Evolutionary conservation across 2,797 vertebrate species (phyloP).

Genomic region (Synaphobranchus kaupii): DNA sequence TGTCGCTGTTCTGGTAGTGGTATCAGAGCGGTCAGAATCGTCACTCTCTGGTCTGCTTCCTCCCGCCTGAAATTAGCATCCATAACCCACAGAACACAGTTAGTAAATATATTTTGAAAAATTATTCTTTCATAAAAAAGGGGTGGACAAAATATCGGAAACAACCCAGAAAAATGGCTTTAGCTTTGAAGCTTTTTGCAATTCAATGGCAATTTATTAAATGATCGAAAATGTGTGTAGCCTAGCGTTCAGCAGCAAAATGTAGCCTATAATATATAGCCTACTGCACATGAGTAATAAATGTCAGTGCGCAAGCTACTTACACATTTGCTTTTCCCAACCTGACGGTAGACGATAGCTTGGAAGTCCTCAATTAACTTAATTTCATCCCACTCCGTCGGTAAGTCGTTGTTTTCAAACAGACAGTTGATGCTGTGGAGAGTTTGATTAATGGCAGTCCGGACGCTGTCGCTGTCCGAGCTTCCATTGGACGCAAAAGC

Average conservation of each 20-base stretch:
- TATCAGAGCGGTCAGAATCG: neutral
- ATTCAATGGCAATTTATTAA: no score
- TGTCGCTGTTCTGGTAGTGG: conserved; percentile 6
- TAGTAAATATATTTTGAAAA: neutral
- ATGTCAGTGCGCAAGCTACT: neutral
- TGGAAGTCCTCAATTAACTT: conserved; percentile 37
- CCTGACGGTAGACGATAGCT: conserved; percentile 41
- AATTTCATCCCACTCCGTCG: conserved; percentile 24
- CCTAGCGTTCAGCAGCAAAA: neutral
- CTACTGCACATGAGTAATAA: conserved; percentile 26
- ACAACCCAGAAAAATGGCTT: no score
- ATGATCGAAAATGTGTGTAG: no score
- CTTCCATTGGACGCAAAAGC: conserved; percentile 27
- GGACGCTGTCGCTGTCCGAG: no score
- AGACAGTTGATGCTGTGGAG: no score
- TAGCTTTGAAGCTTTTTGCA: no score
- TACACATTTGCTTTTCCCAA: conserved; percentile 46
- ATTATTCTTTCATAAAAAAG: no score
- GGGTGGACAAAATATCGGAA: no score
- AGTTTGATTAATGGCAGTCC: no score
- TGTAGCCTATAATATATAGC: no score
- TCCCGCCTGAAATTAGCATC: neutral
- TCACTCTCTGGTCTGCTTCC: conserved; percentile 1
- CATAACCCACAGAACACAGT: neutral
- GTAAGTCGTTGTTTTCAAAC: no score